Evolutionary conservation across 2,113 vertebrate genomes (phyloP).

Genomic region (Excalfactoria chinensis): DNA sequence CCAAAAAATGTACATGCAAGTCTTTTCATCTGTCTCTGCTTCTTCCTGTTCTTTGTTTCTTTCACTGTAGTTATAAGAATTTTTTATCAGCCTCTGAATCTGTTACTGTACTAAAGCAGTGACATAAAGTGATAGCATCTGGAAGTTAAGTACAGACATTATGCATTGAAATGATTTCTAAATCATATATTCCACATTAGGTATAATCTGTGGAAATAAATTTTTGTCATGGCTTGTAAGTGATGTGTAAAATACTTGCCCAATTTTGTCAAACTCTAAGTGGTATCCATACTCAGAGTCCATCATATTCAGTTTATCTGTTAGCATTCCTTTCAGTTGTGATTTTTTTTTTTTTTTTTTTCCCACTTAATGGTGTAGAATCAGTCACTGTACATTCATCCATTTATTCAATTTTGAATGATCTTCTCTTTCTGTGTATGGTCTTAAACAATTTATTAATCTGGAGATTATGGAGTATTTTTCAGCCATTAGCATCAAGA

Average conservation of each 20-base stretch:
- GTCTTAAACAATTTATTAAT: slow-evolving; percentile 52
- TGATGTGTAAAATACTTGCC: slow-evolving; percentile 33
- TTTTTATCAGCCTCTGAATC: slow-evolving; percentile 63
- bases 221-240: slow-evolving; percentile 50
- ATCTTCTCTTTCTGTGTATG: not conserved
- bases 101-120: slow-evolving; percentile 21
- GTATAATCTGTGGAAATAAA: slow-evolving; percentile 49
- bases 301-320: slow-evolving; percentile 22
- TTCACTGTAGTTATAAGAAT: slow-evolving; percentile 43
- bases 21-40: slow-evolving; percentile 7
- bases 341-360: slow-evolving; percentile 17
- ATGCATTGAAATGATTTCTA: slow-evolving; percentile 69
- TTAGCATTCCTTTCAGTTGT: slow-evolving; percentile 26
- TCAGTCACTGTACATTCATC: slow-evolving; percentile 13
- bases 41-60: slow-evolving; percentile 45
- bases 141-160: slow-evolving; percentile 56
- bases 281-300: slow-evolving; percentile 32
- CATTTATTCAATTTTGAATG: slow-evolving; percentile 36
- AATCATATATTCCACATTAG: slow-evolving; percentile 46
- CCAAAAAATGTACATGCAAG: not conserved
- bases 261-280: slow-evolving; percentile 31
- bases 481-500: not conserved
- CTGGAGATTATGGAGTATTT: slow-evolving; percentile 13
- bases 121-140: slow-evolving; percentile 55
- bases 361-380: slow-evolving; percentile 36